Conservation (phyloP, 2,888 invertebrate genomes). For the Orthosia gothica region DNA sequence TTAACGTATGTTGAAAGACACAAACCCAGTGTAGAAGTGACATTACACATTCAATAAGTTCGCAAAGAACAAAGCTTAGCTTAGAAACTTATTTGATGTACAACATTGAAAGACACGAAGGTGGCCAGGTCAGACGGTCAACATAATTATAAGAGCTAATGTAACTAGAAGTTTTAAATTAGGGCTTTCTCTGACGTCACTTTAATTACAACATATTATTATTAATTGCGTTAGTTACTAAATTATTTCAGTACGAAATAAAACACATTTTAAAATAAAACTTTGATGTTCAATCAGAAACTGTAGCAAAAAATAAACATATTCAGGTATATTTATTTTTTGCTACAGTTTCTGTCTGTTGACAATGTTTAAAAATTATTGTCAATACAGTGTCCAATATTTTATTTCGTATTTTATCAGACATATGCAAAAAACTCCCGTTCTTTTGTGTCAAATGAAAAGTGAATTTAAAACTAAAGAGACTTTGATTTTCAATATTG, state of each 20-base stretch:
- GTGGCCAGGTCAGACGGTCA: conserved; percentile 36
- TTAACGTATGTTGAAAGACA: background rate
- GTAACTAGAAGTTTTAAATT: background rate
- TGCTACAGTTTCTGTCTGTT: too few species aligned
- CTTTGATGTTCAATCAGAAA: background rate
- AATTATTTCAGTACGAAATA: background rate
- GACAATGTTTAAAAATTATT: background rate
- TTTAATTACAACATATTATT: conserved; percentile 59
- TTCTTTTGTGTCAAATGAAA: background rate
- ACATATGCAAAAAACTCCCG: background rate
- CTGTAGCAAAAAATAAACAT: background rate
- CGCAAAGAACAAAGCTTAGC: background rate
- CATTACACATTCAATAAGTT: background rate
- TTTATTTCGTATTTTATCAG: background rate
- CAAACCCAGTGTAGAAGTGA: background rate
- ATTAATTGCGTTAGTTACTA: background rate
- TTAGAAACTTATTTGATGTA: background rate
- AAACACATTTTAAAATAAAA: background rate
- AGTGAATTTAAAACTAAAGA: background rate
- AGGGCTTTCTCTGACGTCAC: background rate
- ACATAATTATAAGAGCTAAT: conserved; percentile 32
- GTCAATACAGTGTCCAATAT: background rate
- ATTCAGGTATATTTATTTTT: too few species aligned
- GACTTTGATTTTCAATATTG: conserved; percentile 12
- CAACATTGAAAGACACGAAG: conserved; percentile 13